Percentiles rank a stretch among this genome's conserved stretches.
phyloP scores from a whole-genome alignment of 2,888 invertebrate genomes.

The Polyommatus iphigenia region DNA sequence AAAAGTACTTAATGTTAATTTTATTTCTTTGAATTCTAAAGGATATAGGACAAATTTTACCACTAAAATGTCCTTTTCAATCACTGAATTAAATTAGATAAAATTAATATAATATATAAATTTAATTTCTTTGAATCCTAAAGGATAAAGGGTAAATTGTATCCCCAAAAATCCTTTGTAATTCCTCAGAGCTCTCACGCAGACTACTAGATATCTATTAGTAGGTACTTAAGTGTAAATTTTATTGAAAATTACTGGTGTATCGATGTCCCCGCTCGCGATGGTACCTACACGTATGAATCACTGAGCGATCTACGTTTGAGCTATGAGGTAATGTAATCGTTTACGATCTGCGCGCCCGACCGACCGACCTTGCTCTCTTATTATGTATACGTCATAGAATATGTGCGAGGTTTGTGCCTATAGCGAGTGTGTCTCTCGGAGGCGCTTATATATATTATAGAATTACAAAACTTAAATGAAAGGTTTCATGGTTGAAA shows the following conservation, averaged over 20 bases:
- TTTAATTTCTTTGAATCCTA: no score
- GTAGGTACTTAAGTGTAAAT: neutral
- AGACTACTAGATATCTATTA: no score
- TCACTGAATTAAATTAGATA: no score
- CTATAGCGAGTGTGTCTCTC: conserved; percentile 34
- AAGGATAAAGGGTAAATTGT: no score
- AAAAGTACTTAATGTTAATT: no score
- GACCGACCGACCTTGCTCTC: conserved; percentile 62
- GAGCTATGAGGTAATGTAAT: conserved; percentile 15
- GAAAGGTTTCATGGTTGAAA: neutral
- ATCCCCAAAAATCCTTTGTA: no score
- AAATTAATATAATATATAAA: no score
- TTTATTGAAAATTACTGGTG: neutral
- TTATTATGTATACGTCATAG: conserved; percentile 55
- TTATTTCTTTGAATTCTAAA: no score
- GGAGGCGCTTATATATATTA: conserved; percentile 22
- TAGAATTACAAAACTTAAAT: neutral
- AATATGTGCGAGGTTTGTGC: conserved; percentile 42
- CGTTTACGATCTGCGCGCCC: conserved; percentile 38
- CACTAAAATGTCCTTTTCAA: no score
- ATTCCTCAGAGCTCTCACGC: no score
- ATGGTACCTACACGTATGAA: neutral
- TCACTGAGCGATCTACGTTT: neutral
- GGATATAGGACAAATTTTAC: no score
- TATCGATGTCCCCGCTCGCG: neutral